phyloP scores from a whole-genome alignment of 2,113 vertebrate species.

The Sylvilagus bachmani region DNA sequence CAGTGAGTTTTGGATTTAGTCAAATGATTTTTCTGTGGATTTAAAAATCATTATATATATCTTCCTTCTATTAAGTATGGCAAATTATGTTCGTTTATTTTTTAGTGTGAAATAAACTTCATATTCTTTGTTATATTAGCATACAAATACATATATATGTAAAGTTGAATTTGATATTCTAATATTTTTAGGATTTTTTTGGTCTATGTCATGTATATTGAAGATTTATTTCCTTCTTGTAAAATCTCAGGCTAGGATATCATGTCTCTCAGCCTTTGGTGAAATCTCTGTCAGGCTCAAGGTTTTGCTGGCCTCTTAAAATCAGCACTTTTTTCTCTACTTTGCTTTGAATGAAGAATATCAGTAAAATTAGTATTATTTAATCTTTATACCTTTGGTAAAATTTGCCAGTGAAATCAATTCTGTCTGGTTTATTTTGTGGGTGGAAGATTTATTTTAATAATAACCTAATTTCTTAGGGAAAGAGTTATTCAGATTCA shows the following conservation, averaged over 20 bases:
- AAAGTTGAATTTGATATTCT: not conserved
- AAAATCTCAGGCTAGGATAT: too few relatives aligned
- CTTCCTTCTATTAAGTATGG: not conserved
- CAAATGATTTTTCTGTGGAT: not conserved
- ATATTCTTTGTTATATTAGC: not conserved
- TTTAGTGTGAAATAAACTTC: not conserved
- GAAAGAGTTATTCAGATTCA: not conserved
- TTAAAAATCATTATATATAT: not conserved
- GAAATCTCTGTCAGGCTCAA: not conserved
- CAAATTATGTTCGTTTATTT: not conserved
- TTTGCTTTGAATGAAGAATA: not conserved
- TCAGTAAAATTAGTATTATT: not conserved
- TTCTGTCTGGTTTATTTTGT: not conserved
- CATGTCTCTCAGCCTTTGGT: not conserved
- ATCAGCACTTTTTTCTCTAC: not conserved
- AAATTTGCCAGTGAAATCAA: not conserved
- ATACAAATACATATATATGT: not conserved
- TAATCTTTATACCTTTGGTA: not conserved
- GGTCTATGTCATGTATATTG: not conserved
- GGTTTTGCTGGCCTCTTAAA: not conserved
- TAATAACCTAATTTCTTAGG: not conserved
- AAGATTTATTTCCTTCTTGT: not conserved
- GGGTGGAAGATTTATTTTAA: not conserved
- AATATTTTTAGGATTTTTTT: not conserved
- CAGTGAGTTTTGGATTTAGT: not conserved